Evolutionary conservation across 2,797 vertebrate species (phyloP).

Genomic region (Xenops minutus): DNA sequence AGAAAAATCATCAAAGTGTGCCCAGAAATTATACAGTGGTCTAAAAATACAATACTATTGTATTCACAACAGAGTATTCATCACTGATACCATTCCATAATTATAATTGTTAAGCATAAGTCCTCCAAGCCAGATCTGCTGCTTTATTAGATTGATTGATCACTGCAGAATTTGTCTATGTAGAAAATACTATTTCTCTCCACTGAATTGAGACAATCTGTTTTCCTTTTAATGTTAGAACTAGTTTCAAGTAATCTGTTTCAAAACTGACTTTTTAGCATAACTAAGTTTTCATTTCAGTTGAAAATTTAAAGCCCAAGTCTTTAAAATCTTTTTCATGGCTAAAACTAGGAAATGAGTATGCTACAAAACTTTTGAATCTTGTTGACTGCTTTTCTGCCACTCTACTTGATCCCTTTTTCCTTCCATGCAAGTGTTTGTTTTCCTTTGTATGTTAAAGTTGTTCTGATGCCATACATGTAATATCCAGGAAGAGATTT

Average conservation of each 20-base stretch:
- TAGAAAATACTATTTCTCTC: constrained; percentile 27
- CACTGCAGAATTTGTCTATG: not conserved
- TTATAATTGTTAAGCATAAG: constrained; percentile 35
- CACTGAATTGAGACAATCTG: not conserved
- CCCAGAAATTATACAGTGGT: constrained; percentile 31
- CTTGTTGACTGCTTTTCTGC: not conserved
- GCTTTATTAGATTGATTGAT: constrained; percentile 20
- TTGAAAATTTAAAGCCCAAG: not conserved
- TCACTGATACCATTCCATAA: constrained; percentile 37
- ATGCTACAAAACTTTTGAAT: not conserved
- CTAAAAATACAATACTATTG: constrained; percentile 45
- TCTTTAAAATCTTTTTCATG: not conserved
- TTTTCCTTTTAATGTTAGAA: constrained; percentile 9
- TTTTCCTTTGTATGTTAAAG: not conserved
- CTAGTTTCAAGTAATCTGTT: not conserved
- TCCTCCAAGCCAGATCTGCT: not conserved
- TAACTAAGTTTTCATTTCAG: not conserved
- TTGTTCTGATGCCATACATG: not conserved
- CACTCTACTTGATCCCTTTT: not conserved
- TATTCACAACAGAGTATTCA: constrained; percentile 37
- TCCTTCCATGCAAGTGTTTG: not conserved
- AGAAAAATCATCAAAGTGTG: constrained; percentile 43
- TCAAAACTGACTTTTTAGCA: not conserved
- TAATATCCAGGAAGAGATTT: not conserved
- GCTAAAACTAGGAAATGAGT: not conserved